Evolutionary conservation across 2,113 vertebrate species (phyloP), one percentile per base, ranked within the genome.

Genomic region (Alligator sinensis): DNA sequence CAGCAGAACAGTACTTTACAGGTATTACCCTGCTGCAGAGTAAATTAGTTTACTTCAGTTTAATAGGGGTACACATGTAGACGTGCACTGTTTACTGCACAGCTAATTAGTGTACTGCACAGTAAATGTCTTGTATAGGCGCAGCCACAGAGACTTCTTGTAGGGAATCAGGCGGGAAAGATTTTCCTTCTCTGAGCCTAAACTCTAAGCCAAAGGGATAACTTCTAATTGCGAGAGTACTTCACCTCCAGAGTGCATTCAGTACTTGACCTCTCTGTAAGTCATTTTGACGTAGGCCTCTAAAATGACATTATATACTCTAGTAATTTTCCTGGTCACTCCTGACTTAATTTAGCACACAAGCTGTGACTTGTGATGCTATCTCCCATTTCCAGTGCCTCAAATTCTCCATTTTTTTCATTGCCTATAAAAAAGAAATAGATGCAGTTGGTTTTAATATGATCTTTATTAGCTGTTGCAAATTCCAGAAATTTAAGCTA

Each of bases 391-490:
- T 68, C 64, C 28, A 80, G 66, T 22, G 55, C 62, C 70, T 11
- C 70, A 28, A 54, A 63, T 57, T 75, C 87, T 60, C 6, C 66
- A 10, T 90, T 17, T 70, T 30, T 70, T 70, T 70, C n/a, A 70
- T 91, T 91, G 90, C 84, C 60, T 93, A 13, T 83, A 66, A 82
- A 66, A 80, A 24, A 28, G 77, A 95, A 88, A 88, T 88, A 77
- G 22, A 79, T 77, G 15, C 54, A 58, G 38, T 87, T 89, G 82
- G 55, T 62, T 89, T 85, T 80, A 90, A 66, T 94, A 18, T 82
- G 60, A 61, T 90, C 86, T 84, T 91, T 86, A 19, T 68, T 68
- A 30, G 47, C 74, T 55, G 25, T 38, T 25, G 38, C 47, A 30
- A 22, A 22, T 19, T 30, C 34, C 22, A 47, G 13, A 75, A 80